These are phyloP conservation scores for Koerneria pararmatus DNA, from an alignment of 2,888 invertebrate species.

Conservation along the genomic window DNA sequence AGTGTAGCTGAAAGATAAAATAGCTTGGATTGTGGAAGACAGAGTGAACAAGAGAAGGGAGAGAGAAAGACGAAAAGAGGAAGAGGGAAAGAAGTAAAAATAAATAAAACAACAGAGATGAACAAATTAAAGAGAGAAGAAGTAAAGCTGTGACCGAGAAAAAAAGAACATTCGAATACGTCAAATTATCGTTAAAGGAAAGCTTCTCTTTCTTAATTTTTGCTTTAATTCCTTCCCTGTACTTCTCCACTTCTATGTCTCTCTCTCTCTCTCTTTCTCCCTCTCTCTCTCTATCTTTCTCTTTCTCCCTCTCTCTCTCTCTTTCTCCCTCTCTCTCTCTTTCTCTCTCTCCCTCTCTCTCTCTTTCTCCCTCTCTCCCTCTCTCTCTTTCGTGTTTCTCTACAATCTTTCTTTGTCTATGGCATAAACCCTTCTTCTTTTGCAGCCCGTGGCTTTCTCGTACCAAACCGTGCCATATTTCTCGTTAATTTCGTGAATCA, in stretches of 20 bases:
- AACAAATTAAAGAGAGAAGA: neutral
- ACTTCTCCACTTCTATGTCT: neutral
- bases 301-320: slow-evolving; percentile 5
- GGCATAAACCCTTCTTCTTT: too few relatives aligned
- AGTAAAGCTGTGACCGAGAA: neutral
- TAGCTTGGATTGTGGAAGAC: too few relatives aligned
- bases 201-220: neutral
- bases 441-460: too few relatives aligned
- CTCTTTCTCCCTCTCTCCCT: neutral
- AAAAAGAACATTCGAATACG: neutral
- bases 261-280: neutral
- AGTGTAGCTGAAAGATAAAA: too few relatives aligned
- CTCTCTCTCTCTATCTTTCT: slow-evolving; percentile 5
- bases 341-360: neutral
- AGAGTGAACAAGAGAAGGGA: neutral
- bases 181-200: too few relatives aligned
- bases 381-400: neutral
- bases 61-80: neutral
- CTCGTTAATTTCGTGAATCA: too few relatives aligned
- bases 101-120: neutral
- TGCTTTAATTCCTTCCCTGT: neutral
- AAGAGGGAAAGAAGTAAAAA: neutral
- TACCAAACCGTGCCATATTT: too few relatives aligned
- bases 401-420: too few relatives aligned
- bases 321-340: neutral